Evolutionary conservation across 2,888 invertebrate species (phyloP).

Genomic region (Malthinus flaveolus): DNA sequence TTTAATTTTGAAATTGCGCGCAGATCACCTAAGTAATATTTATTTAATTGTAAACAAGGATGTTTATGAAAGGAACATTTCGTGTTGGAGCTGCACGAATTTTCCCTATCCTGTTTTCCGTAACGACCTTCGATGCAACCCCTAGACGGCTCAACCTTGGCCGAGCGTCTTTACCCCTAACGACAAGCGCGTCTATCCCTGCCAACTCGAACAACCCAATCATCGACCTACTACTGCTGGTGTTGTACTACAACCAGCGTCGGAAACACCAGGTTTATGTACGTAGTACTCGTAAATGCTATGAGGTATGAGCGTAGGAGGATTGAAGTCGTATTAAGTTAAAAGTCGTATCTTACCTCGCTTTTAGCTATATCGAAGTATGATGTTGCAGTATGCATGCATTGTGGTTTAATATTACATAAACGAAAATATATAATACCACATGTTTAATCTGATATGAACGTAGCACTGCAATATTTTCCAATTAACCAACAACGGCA

Average conservation of each 20-base stretch:
- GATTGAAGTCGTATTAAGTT: slow-evolving; percentile 5
- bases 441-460: neutral
- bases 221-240: slow-evolving; percentile 10
- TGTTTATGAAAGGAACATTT: too few species aligned
- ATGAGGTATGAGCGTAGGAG: slow-evolving; percentile 1
- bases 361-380: slow-evolving; percentile 5
- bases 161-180: slow-evolving; percentile 17
- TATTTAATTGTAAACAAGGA: too few species aligned
- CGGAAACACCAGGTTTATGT: slow-evolving; percentile 1
- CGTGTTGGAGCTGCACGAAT: too few species aligned
- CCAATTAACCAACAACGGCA: neutral
- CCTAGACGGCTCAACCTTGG: slow-evolving; percentile 19
- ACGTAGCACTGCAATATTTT: slow-evolving; percentile 3
- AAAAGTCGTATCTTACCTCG: slow-evolving; percentile 7
- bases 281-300: slow-evolving; percentile 4
- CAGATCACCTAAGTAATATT: too few species aligned
- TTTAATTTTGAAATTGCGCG: too few species aligned
- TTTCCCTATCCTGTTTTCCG: neutral
- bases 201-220: slow-evolving; percentile 12
- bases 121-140: slow-evolving; percentile 14
- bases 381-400: neutral
- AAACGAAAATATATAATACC: too few species aligned
- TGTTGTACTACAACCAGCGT: slow-evolving; percentile 10
- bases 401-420: too few species aligned
- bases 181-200: slow-evolving; percentile 21